Conservation (phyloP, 2,113 vertebrate species). For the Gambusia holbrooki region DNA sequence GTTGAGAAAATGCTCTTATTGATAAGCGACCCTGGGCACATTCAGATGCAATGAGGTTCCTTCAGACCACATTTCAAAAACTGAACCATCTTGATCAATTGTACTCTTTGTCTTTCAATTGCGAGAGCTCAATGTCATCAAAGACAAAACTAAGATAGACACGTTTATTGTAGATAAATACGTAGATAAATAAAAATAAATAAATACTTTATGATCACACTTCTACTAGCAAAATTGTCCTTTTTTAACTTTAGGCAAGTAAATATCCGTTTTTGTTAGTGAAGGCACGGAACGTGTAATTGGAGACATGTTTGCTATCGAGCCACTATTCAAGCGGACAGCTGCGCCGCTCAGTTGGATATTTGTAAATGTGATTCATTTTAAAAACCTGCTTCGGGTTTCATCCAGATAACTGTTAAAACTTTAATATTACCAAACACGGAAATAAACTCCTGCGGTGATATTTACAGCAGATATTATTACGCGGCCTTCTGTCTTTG, state of each 20-base stretch:
- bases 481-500: background rate
- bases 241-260: rapidly evolving
- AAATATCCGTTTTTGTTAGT: background rate
- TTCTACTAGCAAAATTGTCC: background rate
- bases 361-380: background rate
- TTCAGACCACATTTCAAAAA: background rate
- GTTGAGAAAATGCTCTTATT: too few species aligned
- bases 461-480: background rate
- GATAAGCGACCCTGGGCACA: too few species aligned
- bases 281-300: slow-evolving; percentile 35
- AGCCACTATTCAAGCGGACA: slow-evolving; percentile 12
- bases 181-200: background rate
- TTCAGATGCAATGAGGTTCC: too few species aligned
- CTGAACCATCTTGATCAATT: slow-evolving; percentile 13
- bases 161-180: background rate
- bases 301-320: slow-evolving; percentile 20
- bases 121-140: background rate
- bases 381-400: background rate
- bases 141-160: background rate
- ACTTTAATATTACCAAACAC: background rate
- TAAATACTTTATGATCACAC: rapidly evolving
- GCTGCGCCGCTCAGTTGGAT: background rate
- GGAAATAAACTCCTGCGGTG: background rate
- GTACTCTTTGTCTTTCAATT: slow-evolving; percentile 33
- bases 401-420: background rate